Evolutionary conservation across 2,888 invertebrate genomes (phyloP).

Genomic region (Scaeva pyrastri): DNA sequence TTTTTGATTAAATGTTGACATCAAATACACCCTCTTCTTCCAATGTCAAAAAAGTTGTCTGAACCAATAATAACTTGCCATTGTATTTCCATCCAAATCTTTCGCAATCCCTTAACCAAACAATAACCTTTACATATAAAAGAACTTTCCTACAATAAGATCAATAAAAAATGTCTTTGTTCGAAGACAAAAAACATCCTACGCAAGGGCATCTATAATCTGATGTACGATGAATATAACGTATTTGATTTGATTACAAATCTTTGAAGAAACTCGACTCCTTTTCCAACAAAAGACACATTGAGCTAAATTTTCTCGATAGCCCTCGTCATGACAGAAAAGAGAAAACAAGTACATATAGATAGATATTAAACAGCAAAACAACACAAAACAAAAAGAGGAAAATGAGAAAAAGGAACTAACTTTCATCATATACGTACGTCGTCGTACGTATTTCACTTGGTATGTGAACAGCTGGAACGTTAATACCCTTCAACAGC

Average conservation of each 20-base stretch:
- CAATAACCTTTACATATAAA: not conserved
- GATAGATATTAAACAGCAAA: too few relatives aligned
- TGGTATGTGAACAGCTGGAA: conserved; percentile 54
- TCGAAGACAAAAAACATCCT: not conserved
- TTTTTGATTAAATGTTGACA: too few relatives aligned
- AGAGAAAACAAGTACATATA: too few relatives aligned
- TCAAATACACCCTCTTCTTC: too few relatives aligned
- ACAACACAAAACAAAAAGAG: not conserved
- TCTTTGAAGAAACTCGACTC: conserved; percentile 10
- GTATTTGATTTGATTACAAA: conserved; percentile 41
- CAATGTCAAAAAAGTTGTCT: too few relatives aligned
- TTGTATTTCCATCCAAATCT: not conserved
- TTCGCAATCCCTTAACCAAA: conserved; percentile 2
- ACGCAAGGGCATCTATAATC: not conserved
- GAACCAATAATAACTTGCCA: too few relatives aligned
- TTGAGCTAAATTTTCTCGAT: conserved; percentile 35
- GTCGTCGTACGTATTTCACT: too few relatives aligned
- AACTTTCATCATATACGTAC: conserved; percentile 23
- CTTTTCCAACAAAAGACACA: conserved; percentile 52
- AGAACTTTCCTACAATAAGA: not conserved
- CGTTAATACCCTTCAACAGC: conserved; percentile 9
- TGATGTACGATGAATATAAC: too few relatives aligned
- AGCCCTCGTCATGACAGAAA: not conserved
- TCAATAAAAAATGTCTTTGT: not conserved
- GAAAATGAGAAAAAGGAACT: conserved; percentile 8